Conservation (phyloP, 1,140 invertebrate genomes). For the Hydropsyche tenuis region DNA sequence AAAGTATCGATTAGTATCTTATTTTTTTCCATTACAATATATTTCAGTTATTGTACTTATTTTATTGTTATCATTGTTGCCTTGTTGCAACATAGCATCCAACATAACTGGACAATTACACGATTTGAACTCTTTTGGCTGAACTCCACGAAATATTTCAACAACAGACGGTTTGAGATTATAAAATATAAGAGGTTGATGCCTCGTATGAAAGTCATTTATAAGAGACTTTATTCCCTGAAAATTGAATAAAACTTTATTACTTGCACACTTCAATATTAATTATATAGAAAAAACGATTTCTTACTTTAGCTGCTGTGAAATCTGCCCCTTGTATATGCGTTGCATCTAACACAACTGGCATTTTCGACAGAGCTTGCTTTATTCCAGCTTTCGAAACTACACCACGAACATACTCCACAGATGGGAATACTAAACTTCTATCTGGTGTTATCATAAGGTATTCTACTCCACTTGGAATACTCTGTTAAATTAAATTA, state of each 20-base stretch:
- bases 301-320: constrained; percentile 72
- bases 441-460: constrained; percentile 74
- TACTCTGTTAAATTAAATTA: constrained; percentile 37
- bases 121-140: constrained; percentile 71
- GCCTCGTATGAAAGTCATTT: constrained; percentile 74
- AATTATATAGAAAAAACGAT: neutral
- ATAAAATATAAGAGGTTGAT: constrained; percentile 77
- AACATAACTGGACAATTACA: constrained; percentile 69
- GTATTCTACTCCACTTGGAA: constrained; percentile 66
- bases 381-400: constrained; percentile 74
- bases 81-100: constrained; percentile 65
- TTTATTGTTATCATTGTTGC: neutral
- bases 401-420: constrained; percentile 76
- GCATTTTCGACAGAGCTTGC: constrained; percentile 64
- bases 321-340: constrained; percentile 81
- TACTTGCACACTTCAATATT: neutral
- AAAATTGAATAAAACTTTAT: constrained; percentile 49
- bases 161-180: constrained; percentile 76
- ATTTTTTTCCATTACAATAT: constrained; percentile 19
- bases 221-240: constrained; percentile 77
- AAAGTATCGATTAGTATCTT: neutral
- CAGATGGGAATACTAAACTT: constrained; percentile 76
- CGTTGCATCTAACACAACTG: constrained; percentile 77
- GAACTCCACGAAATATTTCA: constrained; percentile 73
- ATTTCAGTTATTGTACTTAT: constrained; percentile 15